These are phyloP conservation scores for Uloborus diversus DNA, from an alignment of 1,140 invertebrate species.

Conservation along the genomic window DNA sequence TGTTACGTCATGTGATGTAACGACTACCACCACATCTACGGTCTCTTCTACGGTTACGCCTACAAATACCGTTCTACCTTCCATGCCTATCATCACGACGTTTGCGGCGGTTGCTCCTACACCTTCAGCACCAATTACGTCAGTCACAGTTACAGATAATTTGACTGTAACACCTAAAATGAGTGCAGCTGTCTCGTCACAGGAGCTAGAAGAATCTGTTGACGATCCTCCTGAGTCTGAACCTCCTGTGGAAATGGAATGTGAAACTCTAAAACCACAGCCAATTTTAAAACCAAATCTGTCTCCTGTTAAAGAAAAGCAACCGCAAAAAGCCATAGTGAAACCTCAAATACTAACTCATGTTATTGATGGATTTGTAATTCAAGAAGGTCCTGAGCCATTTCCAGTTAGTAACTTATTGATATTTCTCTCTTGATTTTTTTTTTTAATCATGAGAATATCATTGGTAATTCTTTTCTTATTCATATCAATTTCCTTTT, in stretches of 20 bases:
- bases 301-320: constrained; percentile 59
- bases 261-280: constrained; percentile 11
- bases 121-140: background rate
- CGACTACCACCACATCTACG: background rate
- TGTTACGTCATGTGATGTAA: background rate
- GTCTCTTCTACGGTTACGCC: background rate
- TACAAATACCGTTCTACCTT: background rate
- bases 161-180: too few relatives aligned
- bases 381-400: constrained; percentile 78
- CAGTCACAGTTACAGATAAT: too few relatives aligned
- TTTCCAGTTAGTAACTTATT: constrained; percentile 59
- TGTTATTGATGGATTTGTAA: constrained; percentile 96
- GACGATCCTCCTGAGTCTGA: background rate
- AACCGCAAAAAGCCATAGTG: constrained; percentile 81
- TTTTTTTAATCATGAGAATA: background rate
- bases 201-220: background rate
- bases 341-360: constrained; percentile 96
- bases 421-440: background rate
- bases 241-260: background rate
- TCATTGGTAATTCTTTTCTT: too few relatives aligned
- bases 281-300: constrained; percentile 13
- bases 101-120: background rate
- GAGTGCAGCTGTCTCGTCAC: too few relatives aligned
- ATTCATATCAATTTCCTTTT: too few relatives aligned
- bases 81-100: background rate